Percentiles rank a stretch among this genome's conserved stretches.
Conservation (phyloP, 2,888 invertebrate species). For the Tenthredo livida region DNA sequence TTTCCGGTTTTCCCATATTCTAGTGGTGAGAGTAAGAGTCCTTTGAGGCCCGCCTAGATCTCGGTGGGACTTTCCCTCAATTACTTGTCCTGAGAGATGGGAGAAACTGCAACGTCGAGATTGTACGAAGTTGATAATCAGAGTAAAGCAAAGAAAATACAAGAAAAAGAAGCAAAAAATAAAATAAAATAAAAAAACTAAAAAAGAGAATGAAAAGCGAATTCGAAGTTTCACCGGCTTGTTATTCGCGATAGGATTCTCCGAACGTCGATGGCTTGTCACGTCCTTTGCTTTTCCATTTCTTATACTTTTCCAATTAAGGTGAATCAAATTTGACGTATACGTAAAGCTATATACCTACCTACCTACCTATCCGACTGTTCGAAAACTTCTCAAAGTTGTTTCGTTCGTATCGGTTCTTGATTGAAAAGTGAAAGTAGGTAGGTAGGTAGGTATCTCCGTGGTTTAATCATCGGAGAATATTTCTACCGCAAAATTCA, state of each 20-base stretch:
- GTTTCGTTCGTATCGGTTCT: not conserved
- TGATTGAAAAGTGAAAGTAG: constrained; percentile 11
- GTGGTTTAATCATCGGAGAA: constrained; percentile 31
- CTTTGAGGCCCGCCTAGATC: not conserved
- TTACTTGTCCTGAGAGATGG: constrained; percentile 4
- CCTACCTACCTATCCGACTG: not conserved
- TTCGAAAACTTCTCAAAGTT: not conserved
- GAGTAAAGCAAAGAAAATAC: not conserved
- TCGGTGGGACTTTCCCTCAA: constrained; percentile 23
- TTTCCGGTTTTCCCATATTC: constrained; percentile 42
- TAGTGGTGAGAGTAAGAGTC: constrained; percentile 17
- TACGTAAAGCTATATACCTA: not conserved
- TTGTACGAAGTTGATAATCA: not conserved
- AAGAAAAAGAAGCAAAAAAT: not conserved
- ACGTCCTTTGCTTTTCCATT: not conserved
- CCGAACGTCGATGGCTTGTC: not conserved
- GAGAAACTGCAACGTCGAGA: not conserved
- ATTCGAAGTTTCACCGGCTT: not conserved
- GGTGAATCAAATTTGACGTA: constrained; percentile 16
- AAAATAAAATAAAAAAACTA: not conserved
- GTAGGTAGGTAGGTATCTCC: not conserved
- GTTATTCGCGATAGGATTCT: not conserved
- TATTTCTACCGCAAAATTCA: constrained; percentile 2
- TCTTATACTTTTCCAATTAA: not conserved
- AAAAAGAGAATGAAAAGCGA: not conserved